Conservation (phyloP, 2,113 vertebrate genomes). For the Candoia aspera region DNA sequence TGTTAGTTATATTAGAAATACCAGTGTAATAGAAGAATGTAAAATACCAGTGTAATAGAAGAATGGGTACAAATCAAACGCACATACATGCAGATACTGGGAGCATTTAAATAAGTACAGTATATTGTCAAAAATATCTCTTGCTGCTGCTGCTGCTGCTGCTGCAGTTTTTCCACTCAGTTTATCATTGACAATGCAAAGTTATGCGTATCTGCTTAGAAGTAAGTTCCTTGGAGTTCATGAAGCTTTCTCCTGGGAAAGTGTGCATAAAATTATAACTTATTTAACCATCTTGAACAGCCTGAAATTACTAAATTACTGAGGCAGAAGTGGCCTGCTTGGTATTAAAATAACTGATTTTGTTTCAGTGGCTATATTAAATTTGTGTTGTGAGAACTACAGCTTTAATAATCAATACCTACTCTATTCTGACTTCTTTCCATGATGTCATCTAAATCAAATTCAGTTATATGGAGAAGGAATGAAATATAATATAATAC, state of each 20-base stretch:
- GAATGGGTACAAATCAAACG: background rate
- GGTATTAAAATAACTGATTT: background rate
- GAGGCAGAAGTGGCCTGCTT: background rate
- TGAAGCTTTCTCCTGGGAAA: background rate
- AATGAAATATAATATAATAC: background rate
- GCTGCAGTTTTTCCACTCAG: background rate
- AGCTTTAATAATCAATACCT: background rate
- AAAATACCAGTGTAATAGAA: background rate
- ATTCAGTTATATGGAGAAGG: background rate
- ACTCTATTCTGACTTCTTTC: conserved; percentile 15
- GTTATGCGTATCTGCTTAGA: background rate
- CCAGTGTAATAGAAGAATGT: background rate
- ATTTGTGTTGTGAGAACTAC: background rate
- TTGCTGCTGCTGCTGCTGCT: background rate
- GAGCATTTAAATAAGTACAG: background rate
- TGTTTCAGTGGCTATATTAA: background rate
- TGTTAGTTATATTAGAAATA: background rate
- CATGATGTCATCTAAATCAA: background rate
- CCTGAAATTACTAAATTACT: background rate
- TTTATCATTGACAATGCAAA: background rate
- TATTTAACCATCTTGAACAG: background rate
- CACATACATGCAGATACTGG: background rate
- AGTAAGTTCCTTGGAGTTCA: background rate
- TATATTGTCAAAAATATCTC: background rate
- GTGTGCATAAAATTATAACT: background rate